Evolutionary conservation across 2,113 vertebrate genomes (phyloP).

Genomic region (Coregonus clupeaformis): DNA sequence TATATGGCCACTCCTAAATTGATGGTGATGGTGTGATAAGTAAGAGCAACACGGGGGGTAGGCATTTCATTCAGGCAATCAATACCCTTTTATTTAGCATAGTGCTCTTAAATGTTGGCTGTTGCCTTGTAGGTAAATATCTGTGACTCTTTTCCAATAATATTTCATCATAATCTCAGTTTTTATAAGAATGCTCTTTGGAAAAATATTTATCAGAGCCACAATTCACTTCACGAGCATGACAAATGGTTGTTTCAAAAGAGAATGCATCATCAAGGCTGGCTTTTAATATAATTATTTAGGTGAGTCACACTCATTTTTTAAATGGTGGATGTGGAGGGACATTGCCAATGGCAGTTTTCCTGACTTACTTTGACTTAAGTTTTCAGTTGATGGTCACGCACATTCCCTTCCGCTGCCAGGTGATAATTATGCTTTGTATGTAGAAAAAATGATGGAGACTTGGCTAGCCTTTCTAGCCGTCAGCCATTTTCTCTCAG

Average conservation of each 20-base stretch:
- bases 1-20: too few relatives aligned
- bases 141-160: conserved; percentile 45
- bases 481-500: not conserved
- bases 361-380: not conserved
- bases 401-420: not conserved
- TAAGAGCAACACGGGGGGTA: too few relatives aligned
- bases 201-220: conserved; percentile 49
- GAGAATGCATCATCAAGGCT: conserved; percentile 51
- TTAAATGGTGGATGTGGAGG: conserved; percentile 3
- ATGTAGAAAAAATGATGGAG: not conserved
- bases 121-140: conserved; percentile 45
- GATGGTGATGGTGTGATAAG: too few relatives aligned
- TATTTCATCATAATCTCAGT: conserved; percentile 36
- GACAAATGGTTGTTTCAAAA: conserved; percentile 60
- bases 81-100: conserved; percentile 59
- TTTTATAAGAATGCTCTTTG: conserved; percentile 34
- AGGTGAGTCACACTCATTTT: conserved; percentile 57
- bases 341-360: conserved; percentile 10
- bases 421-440: too few relatives aligned
- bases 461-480: not conserved
- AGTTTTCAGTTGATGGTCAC: not conserved
- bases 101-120: conserved; percentile 55
- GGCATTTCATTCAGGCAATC: conserved; percentile 52
- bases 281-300: conserved; percentile 67
- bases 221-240: conserved; percentile 46